Conservation (phyloP, 2,888 invertebrate genomes). For the Leptopterna dolabrata region DNA sequence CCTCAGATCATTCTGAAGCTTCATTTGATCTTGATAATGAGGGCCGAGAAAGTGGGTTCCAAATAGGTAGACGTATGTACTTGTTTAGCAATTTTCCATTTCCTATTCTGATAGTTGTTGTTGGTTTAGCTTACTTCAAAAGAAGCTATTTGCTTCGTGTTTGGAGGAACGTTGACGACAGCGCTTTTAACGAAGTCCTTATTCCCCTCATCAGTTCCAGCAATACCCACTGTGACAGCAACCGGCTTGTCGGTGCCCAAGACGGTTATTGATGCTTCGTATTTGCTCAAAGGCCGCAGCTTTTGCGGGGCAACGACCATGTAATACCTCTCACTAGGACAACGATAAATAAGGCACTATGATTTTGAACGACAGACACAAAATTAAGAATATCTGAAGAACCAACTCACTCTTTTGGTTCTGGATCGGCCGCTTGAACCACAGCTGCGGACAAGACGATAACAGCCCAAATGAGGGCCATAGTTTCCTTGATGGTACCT, state of each 20-base stretch:
- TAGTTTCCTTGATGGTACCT: neutral
- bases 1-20: no score
- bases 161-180: slow-evolving; percentile 77
- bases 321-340: slow-evolving; percentile 70
- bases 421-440: neutral
- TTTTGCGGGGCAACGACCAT: slow-evolving; percentile 84
- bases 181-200: slow-evolving; percentile 77
- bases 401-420: neutral
- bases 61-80: no score
- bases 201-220: slow-evolving; percentile 75
- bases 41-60: no score
- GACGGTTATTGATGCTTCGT: slow-evolving; percentile 81
- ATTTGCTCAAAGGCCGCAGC: slow-evolving; percentile 85
- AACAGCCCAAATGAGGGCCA: neutral
- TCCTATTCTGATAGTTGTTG: neutral
- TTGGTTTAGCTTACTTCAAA: slow-evolving; percentile 72
- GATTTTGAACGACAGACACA: neutral
- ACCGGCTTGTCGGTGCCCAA: slow-evolving; percentile 73
- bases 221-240: slow-evolving; percentile 80
- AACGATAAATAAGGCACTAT: neutral
- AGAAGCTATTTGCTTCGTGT: slow-evolving; percentile 76
- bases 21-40: no score
- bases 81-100: no score
- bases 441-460: neutral
- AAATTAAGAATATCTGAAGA: neutral